These are phyloP conservation scores for Plebejus melissa DNA, from an alignment of 2,888 invertebrate species.

Conservation along the genomic window DNA sequence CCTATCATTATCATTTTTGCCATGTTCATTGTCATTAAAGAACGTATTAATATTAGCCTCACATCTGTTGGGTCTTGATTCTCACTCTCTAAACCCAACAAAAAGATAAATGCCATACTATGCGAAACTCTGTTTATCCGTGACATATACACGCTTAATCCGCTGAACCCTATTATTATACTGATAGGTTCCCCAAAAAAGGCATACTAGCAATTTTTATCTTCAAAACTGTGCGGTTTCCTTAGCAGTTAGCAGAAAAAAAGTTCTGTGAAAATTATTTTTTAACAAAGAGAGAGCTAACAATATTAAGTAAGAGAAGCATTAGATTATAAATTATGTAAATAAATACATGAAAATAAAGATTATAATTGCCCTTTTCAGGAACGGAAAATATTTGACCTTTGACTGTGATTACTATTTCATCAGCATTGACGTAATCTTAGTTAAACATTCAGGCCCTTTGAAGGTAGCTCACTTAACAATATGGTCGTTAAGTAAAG, in stretches of 20 bases:
- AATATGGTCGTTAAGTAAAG: constrained; percentile 7
- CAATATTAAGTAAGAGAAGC: no score
- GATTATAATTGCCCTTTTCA: background rate
- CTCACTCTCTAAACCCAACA: background rate
- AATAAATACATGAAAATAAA: background rate
- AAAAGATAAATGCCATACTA: background rate
- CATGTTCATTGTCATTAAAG: constrained; percentile 1
- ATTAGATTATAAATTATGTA: no score
- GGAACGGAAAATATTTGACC: background rate
- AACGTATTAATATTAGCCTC: background rate
- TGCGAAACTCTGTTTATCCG: no score
- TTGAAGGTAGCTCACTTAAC: constrained; percentile 13
- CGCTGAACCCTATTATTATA: no score
- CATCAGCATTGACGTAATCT: background rate
- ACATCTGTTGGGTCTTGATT: background rate
- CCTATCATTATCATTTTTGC: background rate
- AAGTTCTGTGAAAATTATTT: no score
- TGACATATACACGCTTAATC: no score
- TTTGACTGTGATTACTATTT: background rate
- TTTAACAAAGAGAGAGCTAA: no score
- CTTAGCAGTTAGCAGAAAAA: no score
- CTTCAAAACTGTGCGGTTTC: no score
- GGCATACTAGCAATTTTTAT: no score
- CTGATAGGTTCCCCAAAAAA: no score
- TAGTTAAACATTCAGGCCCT: constrained; percentile 6